A percentile compares a stretch with the other conserved stretches of the same genome.
Conservation (phyloP, 2,113 vertebrate species). For the Paracanthobrama guichenoti region DNA sequence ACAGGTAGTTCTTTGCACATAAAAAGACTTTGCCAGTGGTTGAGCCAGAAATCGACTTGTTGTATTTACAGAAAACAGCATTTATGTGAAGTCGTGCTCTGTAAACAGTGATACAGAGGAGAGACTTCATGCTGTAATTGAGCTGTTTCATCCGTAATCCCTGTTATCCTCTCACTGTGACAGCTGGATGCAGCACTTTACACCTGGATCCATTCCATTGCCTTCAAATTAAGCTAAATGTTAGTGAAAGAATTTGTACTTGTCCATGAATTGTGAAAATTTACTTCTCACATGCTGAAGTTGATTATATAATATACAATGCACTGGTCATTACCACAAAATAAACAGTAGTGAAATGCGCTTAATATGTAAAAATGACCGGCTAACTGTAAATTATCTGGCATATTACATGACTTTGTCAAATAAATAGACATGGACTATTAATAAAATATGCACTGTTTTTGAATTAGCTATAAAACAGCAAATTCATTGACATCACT, state of each 20-base stretch:
- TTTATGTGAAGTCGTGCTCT: neutral
- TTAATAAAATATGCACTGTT: neutral
- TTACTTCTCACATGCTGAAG: neutral
- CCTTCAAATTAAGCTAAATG: neutral
- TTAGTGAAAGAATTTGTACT: neutral
- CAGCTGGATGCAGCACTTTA: neutral
- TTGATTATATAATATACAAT: neutral
- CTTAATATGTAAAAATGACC: neutral
- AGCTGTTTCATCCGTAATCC: slow-evolving; percentile 4
- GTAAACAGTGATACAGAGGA: neutral
- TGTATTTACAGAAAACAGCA: neutral
- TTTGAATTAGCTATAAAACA: neutral
- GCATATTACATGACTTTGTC: neutral
- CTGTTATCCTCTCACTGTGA: neutral
- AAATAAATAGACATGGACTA: neutral
- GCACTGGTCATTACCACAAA: neutral
- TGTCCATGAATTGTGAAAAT: neutral
- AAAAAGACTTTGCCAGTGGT: neutral
- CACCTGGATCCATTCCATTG: neutral
- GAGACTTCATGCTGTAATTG: slow-evolving; percentile 2
- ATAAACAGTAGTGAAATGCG: neutral
- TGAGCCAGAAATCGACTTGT: neutral
- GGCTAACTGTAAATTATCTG: neutral
- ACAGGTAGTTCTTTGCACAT: neutral
- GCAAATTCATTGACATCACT: neutral